Conservation (phyloP, 1,140 invertebrate species). For the Drosophila subobscura region DNA sequence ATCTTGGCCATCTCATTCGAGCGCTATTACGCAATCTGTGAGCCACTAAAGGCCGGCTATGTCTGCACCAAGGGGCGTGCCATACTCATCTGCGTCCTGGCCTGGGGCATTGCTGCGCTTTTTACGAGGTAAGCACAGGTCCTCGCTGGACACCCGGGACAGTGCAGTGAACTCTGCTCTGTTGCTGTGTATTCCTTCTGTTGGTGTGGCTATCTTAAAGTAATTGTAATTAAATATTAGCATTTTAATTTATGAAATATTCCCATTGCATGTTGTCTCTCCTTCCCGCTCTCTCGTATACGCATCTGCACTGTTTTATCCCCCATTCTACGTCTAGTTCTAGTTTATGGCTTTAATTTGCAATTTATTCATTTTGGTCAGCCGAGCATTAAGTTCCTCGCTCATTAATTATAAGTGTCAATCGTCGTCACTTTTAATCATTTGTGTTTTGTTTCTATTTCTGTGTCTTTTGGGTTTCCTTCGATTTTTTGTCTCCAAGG, state of each 20-base stretch:
- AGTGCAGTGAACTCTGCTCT: conserved; percentile 40
- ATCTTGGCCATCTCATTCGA: conserved; percentile 97
- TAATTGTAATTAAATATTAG: conserved; percentile 53
- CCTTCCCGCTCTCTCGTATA: conserved; percentile 18
- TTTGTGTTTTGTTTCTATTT: conserved; percentile 69
- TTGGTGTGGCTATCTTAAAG: conserved; percentile 1
- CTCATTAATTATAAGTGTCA: conserved; percentile 81
- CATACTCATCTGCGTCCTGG: conserved; percentile 90
- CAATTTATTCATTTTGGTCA: conserved; percentile 64
- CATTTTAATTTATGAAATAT: conserved; percentile 28
- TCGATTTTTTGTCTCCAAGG: conserved; percentile 26
- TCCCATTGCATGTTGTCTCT: conserved; percentile 48
- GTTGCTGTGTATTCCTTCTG: not conserved
- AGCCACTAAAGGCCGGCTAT: conserved; percentile 94
- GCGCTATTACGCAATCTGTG: conserved; percentile 97
- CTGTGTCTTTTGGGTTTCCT: conserved; percentile 43
- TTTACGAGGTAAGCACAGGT: conserved; percentile 90
- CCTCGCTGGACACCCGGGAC: not conserved
- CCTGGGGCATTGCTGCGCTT: conserved; percentile 93
- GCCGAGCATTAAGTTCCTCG: conserved; percentile 52
- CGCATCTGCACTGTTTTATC: conserved; percentile 18
- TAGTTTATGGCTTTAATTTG: conserved; percentile 50
- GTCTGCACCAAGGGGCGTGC: conserved; percentile 95
- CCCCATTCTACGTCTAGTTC: conserved; percentile 24
- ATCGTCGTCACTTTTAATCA: conserved; percentile 76